A percentile compares a stretch with the other conserved stretches of the same genome.
Conservation (phyloP, 2,797 vertebrate species). For the Catharus ustulatus region DNA sequence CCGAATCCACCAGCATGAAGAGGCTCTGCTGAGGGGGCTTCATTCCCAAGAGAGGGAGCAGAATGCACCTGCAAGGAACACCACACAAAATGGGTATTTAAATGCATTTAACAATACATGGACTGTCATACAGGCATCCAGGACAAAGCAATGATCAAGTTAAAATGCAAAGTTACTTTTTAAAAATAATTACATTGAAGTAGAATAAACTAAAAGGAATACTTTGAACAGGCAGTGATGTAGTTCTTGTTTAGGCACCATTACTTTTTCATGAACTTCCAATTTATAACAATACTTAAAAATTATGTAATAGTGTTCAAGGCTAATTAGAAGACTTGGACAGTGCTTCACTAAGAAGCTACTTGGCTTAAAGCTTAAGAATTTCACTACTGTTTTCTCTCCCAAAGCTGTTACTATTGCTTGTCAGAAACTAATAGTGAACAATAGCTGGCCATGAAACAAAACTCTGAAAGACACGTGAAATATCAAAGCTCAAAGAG, state of each 20-base stretch:
- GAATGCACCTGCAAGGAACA: constrained; percentile 84
- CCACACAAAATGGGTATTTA: not conserved
- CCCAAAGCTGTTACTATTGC: not conserved
- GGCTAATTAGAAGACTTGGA: not conserved
- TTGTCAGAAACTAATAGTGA: not conserved
- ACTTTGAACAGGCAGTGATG: not conserved
- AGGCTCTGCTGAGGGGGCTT: constrained; percentile 90
- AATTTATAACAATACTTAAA: not conserved
- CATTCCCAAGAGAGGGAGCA: constrained; percentile 89
- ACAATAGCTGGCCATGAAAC: not conserved
- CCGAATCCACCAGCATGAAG: constrained; percentile 92
- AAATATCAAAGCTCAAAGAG: not conserved
- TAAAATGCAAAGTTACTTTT: not conserved
- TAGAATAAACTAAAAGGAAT: not conserved
- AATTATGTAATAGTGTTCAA: not conserved
- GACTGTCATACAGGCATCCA: not conserved
- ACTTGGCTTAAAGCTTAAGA: not conserved
- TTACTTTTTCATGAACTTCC: not conserved
- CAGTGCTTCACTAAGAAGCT: not conserved
- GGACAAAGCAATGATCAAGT: not conserved
- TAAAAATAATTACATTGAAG: not conserved
- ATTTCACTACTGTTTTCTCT: not conserved
- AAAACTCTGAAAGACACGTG: not conserved
- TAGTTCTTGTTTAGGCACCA: not conserved
- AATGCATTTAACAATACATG: not conserved